Conservation (phyloP, 2,113 vertebrate species). For the Phylloscopus whistleri region DNA sequence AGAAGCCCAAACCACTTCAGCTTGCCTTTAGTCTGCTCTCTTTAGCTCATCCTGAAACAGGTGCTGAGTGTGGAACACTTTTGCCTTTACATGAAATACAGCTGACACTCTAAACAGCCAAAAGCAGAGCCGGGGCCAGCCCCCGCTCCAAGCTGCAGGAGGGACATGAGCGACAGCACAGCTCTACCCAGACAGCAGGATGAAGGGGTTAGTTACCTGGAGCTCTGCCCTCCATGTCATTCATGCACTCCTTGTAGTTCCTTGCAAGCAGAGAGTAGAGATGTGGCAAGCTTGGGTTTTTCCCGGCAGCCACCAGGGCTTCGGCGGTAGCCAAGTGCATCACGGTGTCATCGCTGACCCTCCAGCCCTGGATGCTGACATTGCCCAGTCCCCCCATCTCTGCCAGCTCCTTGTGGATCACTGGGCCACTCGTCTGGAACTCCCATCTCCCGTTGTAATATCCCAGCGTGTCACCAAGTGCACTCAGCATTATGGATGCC, state of each 20-base stretch:
- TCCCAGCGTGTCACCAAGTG: slow-evolving; percentile 76
- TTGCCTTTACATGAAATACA: not conserved
- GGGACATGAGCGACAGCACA: accelerated
- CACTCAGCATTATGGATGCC: slow-evolving; percentile 80
- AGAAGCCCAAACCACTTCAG: not conserved
- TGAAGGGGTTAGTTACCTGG: slow-evolving; percentile 75
- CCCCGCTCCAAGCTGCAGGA: not conserved
- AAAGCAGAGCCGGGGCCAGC: not conserved
- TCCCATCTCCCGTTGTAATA: slow-evolving; percentile 74
- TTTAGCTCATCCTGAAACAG: not conserved
- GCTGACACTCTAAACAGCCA: not conserved
- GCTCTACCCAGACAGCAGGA: not conserved
- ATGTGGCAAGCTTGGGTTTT: not conserved
- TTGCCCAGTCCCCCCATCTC: slow-evolving; percentile 71
- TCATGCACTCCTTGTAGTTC: slow-evolving; percentile 80
- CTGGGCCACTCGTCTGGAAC: slow-evolving; percentile 61
- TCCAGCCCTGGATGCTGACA: slow-evolving; percentile 65
- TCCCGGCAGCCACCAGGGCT: slow-evolving; percentile 70
- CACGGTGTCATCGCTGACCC: slow-evolving; percentile 81
- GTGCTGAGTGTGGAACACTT: not conserved
- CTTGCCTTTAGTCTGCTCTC: not conserved
- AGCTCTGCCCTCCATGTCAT: slow-evolving; percentile 77
- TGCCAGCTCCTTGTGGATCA: slow-evolving; percentile 75
- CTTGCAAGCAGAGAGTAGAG: slow-evolving; percentile 75
- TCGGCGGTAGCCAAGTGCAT: slow-evolving; percentile 86